Percentiles rank a stretch among this genome's conserved stretches.
phyloP scores from a whole-genome alignment of 2,888 invertebrate genomes.

The Perizoma flavofasciatum region DNA sequence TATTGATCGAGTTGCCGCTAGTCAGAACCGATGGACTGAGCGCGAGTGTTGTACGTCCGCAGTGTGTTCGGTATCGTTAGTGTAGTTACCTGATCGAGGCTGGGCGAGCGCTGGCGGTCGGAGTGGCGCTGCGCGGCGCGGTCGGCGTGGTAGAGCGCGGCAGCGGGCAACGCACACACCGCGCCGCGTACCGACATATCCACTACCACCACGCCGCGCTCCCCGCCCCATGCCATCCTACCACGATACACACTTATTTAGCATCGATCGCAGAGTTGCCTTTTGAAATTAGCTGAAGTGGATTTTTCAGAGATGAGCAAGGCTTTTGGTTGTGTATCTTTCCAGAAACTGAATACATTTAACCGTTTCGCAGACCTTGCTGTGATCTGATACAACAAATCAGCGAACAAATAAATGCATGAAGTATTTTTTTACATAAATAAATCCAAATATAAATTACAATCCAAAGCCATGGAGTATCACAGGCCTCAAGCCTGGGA shows the following conservation, averaged over 20 bases:
- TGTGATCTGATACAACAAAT: too few species aligned
- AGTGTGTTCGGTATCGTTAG: conserved; percentile 5
- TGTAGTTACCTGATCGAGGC: conserved; percentile 92
- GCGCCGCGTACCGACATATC: conserved; percentile 96
- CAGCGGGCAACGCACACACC: conserved; percentile 94
- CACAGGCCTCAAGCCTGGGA: not conserved
- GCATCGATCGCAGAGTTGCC: too few species aligned
- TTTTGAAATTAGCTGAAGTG: too few species aligned
- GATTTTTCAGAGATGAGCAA: not conserved
- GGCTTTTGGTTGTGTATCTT: not conserved
- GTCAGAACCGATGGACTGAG: not conserved
- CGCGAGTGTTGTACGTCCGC: not conserved
- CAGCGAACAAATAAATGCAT: too few species aligned
- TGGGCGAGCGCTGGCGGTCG: conserved; percentile 91
- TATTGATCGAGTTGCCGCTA: not conserved
- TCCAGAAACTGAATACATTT: too few species aligned
- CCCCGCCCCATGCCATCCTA: conserved; percentile 99
- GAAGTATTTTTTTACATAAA: too few species aligned
- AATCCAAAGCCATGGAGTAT: not conserved
- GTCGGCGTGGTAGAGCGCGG: conserved; percentile 95
- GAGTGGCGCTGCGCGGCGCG: conserved; percentile 86
- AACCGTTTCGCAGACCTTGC: too few species aligned
- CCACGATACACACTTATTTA: not conserved
- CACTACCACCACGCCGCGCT: conserved; percentile 96
- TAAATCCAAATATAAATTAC: too few species aligned